Percentiles rank a stretch among this genome's conserved stretches.
phyloP scores from a whole-genome alignment of 2,888 invertebrate genomes.

The Tanypteryx hageni region DNA sequence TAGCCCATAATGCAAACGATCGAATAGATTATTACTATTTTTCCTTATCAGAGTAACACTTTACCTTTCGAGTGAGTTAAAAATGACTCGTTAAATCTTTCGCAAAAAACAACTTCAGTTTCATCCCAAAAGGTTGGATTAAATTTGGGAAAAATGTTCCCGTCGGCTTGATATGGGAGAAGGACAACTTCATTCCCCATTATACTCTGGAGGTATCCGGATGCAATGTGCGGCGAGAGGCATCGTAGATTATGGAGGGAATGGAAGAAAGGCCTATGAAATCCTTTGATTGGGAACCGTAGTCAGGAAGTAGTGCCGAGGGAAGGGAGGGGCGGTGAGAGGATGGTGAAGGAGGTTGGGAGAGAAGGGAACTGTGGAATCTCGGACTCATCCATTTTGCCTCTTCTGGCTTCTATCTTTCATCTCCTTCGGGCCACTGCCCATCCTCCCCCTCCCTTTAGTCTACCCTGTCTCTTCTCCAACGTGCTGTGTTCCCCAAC shows the following conservation, averaged over 20 bases:
- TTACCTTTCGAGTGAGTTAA: too few species aligned
- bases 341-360: too few species aligned
- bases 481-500: neutral
- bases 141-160: too few species aligned
- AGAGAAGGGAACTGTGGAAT: slow-evolving; percentile 23
- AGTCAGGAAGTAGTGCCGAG: neutral
- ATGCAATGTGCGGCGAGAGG: neutral
- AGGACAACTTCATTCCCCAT: neutral
- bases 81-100: too few species aligned
- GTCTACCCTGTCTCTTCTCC: neutral
- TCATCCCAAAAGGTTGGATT: too few species aligned
- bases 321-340: neutral
- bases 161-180: too few species aligned
- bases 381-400: slow-evolving; percentile 46
- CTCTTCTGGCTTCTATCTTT: slow-evolving; percentile 53
- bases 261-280: slow-evolving; percentile 4
- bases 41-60: too few species aligned
- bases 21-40: too few species aligned
- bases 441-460: neutral
- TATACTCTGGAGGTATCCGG: neutral
- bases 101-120: too few species aligned
- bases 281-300: slow-evolving; percentile 27
- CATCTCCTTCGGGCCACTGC: slow-evolving; percentile 28
- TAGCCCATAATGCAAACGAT: too few species aligned
- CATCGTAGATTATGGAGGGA: neutral